Evolutionary conservation across 2,888 invertebrate genomes (phyloP).

Genomic region (Euphydryas editha): DNA sequence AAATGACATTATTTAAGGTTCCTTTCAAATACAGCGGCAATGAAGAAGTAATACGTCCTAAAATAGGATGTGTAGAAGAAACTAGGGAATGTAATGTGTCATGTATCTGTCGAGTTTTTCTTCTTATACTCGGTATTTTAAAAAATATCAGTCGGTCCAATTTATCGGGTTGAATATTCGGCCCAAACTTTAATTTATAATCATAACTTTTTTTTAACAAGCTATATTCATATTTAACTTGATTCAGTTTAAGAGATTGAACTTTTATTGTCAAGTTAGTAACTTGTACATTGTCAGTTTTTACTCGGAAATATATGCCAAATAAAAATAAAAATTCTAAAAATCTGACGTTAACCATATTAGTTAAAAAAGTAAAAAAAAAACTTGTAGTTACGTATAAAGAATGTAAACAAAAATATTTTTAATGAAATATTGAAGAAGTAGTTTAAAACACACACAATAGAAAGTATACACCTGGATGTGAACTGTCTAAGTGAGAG

Average conservation of each 20-base stretch:
- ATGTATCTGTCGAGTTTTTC: neutral
- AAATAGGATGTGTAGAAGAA: neutral
- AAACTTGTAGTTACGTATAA: neutral
- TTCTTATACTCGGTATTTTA: neutral
- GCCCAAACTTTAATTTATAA: neutral
- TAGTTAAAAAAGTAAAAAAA: neutral
- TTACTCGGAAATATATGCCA: neutral
- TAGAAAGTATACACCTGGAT: conserved; percentile 1
- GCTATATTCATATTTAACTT: neutral
- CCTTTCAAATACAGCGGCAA: neutral
- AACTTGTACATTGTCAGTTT: neutral
- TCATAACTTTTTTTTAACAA: neutral
- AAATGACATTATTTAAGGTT: neutral
- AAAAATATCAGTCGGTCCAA: neutral
- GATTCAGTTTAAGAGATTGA: neutral
- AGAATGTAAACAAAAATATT: too few relatives aligned
- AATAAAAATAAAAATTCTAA: neutral
- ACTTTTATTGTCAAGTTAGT: neutral
- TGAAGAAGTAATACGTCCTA: neutral
- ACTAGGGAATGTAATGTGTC: neutral
- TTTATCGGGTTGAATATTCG: neutral
- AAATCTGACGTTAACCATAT: neutral
- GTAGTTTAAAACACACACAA: neutral
- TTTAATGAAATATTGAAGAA: too few relatives aligned
- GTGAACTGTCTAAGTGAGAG: conserved; percentile 1